Evolutionary conservation across 2,113 vertebrate genomes (phyloP).

Genomic region (Riparia riparia): DNA sequence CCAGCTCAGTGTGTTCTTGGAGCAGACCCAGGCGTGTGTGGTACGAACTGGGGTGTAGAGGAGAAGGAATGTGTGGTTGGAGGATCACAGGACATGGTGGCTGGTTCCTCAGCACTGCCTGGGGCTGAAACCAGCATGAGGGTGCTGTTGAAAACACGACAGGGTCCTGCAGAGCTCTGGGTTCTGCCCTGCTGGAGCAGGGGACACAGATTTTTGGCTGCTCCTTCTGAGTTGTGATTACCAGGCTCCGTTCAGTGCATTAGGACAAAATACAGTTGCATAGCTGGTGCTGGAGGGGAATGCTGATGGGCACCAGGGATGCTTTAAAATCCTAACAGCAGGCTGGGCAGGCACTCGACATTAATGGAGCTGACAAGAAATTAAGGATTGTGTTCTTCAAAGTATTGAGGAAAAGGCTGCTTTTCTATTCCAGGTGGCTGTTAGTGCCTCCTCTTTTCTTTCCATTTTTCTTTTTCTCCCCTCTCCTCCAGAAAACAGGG

Average conservation of each 20-base stretch:
- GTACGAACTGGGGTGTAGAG: background rate
- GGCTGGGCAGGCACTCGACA: background rate
- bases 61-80: background rate
- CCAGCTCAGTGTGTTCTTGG: background rate
- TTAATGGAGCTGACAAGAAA: background rate
- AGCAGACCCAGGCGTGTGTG: background rate
- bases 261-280: background rate
- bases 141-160: accelerated
- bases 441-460: background rate
- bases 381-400: background rate
- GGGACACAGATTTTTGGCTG: background rate
- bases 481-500: accelerated
- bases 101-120: background rate
- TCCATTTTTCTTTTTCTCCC: background rate
- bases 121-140: background rate
- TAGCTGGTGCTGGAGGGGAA: background rate
- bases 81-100: accelerated
- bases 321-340: background rate
- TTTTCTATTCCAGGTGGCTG: background rate
- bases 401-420: background rate
- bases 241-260: background rate
- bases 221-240: background rate
- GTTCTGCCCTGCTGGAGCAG: background rate
- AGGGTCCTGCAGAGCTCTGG: background rate
- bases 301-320: background rate